These are phyloP conservation scores for Brachionus koreanus DNA, from an alignment of 1,140 invertebrate genomes.

Conservation along the genomic window DNA sequence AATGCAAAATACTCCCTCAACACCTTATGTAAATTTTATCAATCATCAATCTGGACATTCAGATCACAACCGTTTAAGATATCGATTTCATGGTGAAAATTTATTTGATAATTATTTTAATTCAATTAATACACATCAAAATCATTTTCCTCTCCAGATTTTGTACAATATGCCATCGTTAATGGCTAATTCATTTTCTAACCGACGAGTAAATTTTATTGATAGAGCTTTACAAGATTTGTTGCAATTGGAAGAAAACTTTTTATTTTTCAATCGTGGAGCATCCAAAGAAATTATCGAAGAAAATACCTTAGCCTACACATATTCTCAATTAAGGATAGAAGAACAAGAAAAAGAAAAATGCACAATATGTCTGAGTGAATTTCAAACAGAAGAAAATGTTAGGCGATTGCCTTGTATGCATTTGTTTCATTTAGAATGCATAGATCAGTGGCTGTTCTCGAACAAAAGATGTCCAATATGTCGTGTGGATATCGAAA, in stretches of 20 bases:
- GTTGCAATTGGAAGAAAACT: conserved; percentile 32
- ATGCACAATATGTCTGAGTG: conserved; percentile 39
- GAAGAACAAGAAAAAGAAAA: conserved; percentile 27
- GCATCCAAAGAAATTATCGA: conserved; percentile 38
- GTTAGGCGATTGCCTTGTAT: conserved; percentile 76
- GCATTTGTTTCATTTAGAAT: conserved; percentile 90
- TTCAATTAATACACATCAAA: not conserved
- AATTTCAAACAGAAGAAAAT: conserved; percentile 22
- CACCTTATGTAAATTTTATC: not conserved
- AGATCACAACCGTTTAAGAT: not conserved
- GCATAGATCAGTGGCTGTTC: conserved; percentile 87
- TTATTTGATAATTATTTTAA: not conserved
- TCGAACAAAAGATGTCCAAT: conserved; percentile 92
- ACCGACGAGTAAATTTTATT: not conserved
- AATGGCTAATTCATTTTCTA: not conserved
- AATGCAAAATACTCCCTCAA: not conserved
- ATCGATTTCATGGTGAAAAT: not conserved
- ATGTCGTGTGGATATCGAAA: conserved; percentile 81
- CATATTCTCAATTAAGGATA: not conserved
- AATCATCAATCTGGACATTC: not conserved
- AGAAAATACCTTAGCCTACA: conserved; percentile 32
- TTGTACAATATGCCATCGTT: not conserved
- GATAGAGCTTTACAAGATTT: conserved; percentile 15
- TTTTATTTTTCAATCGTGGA: conserved; percentile 1
- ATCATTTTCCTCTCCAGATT: not conserved